Conservation (phyloP, 2,113 vertebrate genomes). For the Gobio gobio region DNA sequence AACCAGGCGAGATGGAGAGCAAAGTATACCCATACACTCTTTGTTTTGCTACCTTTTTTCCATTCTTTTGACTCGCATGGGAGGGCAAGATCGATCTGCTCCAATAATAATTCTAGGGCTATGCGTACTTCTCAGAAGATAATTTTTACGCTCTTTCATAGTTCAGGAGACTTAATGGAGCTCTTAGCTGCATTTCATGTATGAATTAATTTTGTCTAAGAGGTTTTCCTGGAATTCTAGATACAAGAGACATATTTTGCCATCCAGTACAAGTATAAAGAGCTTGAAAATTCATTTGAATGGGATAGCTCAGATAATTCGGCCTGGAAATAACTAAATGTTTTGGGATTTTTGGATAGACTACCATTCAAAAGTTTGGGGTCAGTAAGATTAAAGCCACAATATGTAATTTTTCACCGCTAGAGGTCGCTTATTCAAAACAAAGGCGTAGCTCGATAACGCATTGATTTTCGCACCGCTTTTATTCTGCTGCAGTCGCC, state of each 20-base stretch:
- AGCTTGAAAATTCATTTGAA: neutral
- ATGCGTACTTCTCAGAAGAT: neutral
- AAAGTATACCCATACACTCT: constrained; percentile 45
- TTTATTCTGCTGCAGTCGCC: too few relatives aligned
- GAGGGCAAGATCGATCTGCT: neutral
- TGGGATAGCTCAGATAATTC: neutral
- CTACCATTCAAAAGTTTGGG: neutral
- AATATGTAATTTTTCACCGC: too few relatives aligned
- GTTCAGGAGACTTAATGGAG: neutral
- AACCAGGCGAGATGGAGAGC: constrained; percentile 53
- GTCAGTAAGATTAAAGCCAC: neutral
- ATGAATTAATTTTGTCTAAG: neutral
- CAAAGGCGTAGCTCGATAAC: too few relatives aligned
- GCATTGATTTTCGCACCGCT: too few relatives aligned
- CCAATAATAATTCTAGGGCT: neutral
- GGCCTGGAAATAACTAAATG: neutral
- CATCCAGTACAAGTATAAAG: neutral
- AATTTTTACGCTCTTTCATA: neutral
- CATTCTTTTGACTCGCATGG: neutral
- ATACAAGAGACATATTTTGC: neutral
- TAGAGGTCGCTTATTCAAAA: too few relatives aligned
- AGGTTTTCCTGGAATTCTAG: neutral
- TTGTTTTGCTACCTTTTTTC: neutral
- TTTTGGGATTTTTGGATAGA: neutral
- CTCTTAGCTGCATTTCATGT: neutral